A percentile compares a stretch with the other conserved stretches of the same genome.
phyloP scores from a whole-genome alignment of 2,888 invertebrate genomes.

The Acanthosoma haemorrhoidale region DNA sequence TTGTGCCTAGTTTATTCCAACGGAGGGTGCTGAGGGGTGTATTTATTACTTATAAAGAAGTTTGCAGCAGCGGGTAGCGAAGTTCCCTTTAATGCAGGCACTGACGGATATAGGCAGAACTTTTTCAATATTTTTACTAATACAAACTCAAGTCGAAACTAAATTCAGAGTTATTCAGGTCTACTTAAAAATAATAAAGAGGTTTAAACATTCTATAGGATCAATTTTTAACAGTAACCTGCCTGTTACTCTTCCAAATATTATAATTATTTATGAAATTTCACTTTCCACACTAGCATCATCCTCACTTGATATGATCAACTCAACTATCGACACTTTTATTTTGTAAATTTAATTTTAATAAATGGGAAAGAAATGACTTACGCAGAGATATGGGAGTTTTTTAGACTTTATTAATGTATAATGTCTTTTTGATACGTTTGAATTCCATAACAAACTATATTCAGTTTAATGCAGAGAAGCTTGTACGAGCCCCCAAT shows the following conservation, averaged over 20 bases:
- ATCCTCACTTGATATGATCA: not conserved
- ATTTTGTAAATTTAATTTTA: not conserved
- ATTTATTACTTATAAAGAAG: constrained; percentile 3
- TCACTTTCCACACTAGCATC: too few species aligned
- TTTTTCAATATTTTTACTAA: constrained; percentile 3
- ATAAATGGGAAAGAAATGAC: not conserved
- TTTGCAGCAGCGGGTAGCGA: not conserved
- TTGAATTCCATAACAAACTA: too few species aligned
- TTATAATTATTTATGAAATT: too few species aligned
- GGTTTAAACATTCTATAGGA: not conserved
- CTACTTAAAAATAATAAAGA: not conserved
- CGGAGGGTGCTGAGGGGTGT: not conserved
- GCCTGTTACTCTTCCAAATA: too few species aligned
- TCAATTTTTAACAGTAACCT: not conserved
- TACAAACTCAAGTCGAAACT: not conserved
- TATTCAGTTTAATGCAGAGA: too few species aligned
- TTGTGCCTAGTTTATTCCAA: too few species aligned
- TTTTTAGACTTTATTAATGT: not conserved
- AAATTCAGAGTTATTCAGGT: too few species aligned
- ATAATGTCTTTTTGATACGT: not conserved
- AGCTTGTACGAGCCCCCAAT: too few species aligned
- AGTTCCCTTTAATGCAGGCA: not conserved
- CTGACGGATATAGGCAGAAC: not conserved
- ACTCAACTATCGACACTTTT: not conserved
- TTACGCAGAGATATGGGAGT: not conserved